Evolutionary conservation across 2,888 invertebrate species (phyloP).

Genomic region (Ferrisia virgata): DNA sequence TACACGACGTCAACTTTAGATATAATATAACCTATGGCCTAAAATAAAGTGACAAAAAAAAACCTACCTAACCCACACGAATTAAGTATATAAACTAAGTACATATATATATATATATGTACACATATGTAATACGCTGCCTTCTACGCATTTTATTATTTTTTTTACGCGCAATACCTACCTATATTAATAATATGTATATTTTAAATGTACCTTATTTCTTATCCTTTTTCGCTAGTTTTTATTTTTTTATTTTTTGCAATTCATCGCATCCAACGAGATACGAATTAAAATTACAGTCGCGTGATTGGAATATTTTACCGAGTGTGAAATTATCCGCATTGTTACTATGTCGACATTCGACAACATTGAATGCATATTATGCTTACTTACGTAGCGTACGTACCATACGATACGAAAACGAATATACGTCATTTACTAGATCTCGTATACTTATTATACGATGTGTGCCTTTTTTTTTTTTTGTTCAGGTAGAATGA

Average conservation of each 20-base stretch:
- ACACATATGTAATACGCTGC: no score
- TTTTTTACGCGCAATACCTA: slow-evolving; percentile 11
- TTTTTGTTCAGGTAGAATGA: no score
- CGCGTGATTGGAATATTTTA: neutral
- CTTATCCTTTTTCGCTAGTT: neutral
- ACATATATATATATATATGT: no score
- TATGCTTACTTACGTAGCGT: neutral
- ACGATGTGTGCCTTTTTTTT: no score
- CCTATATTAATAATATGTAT: neutral
- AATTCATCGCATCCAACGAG: neutral
- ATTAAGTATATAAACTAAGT: no score
- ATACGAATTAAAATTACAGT: slow-evolving; percentile 12
- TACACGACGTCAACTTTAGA: neutral
- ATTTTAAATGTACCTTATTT: neutral
- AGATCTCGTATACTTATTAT: no score
- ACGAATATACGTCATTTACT: no score
- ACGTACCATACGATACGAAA: no score
- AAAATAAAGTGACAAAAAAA: neutral
- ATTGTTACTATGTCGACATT: neutral
- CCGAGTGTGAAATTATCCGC: neutral
- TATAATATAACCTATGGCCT: slow-evolving; percentile 8
- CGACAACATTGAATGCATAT: neutral
- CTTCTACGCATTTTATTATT: slow-evolving; percentile 12
- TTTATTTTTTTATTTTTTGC: neutral
- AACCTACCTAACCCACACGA: neutral